Evolutionary conservation across 2,113 vertebrate species (phyloP).

Genomic region (Sinosuthora webbiana): DNA sequence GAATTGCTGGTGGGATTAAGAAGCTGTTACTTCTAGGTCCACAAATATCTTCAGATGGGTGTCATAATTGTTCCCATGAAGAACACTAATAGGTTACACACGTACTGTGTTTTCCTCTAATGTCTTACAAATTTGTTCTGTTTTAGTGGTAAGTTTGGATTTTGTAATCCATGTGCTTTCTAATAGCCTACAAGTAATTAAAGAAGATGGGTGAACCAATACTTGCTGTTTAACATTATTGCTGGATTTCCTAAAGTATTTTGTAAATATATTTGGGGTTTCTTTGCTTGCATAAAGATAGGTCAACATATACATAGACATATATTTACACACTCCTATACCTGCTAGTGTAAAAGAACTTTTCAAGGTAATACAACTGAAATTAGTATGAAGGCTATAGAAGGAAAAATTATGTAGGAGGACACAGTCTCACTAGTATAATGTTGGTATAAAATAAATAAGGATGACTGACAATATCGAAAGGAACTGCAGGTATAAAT

Average conservation of each 20-base stretch:
- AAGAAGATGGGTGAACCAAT: background rate
- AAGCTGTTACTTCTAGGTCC: background rate
- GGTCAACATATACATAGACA: background rate
- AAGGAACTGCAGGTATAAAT: background rate
- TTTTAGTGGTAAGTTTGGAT: background rate
- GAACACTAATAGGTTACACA: background rate
- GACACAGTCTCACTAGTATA: background rate
- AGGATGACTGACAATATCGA: background rate
- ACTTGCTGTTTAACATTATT: background rate
- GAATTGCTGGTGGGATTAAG: background rate
- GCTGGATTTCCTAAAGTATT: background rate
- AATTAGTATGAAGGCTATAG: background rate
- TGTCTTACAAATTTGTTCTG: background rate
- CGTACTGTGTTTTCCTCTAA: accelerated
- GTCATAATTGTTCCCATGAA: background rate
- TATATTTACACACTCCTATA: accelerated
- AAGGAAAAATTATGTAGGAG: background rate
- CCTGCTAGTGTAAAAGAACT: background rate
- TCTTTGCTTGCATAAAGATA: background rate
- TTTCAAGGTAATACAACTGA: background rate
- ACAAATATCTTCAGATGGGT: background rate
- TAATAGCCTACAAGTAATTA: background rate
- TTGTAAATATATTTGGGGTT: background rate
- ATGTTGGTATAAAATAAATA: background rate
- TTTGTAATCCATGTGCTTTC: background rate